Evolutionary conservation across 2,888 invertebrate genomes (phyloP), one percentile per base, ranked within the genome.

Genomic region (Epinotia nisella): DNA sequence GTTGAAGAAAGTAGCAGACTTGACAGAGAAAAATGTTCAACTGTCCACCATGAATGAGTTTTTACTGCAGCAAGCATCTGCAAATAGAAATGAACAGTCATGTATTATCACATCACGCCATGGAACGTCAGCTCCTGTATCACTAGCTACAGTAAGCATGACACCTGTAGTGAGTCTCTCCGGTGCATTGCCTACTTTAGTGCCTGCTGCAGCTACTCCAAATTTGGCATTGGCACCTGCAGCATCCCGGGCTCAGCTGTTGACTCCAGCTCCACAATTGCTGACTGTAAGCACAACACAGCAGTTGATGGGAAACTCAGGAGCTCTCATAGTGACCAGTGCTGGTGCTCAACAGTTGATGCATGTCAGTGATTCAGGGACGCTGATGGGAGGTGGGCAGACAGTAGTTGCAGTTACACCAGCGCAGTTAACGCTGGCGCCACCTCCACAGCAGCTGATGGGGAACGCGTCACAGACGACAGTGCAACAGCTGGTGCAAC

Each of bases 331-430:
- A 78, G 93, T 93, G 3, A 93, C 93, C 45, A 93, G 93, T 87
- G 93, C 93, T 75, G 93, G 93, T 73, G 93, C 91, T 2, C 93
- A 93, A 75, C 93, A 93, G 80, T 78, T 93, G 5, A 93, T 93
- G 93, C 93, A 93, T 88, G 93, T 93, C 17, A 93, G 93, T 85
- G 93, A 93, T 79, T 93, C 93, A 17, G 93, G 93, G 3, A 92
- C 91, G 60, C 80, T 93, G 56, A 93, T 93, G 92, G 89, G 93
- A 70, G 92, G 89, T 21, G 93, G 93, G 15, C 93, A 92, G 78
- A 92, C 93, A 67, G 92, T 93, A 64, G 93, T 93, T 35, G 93
- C 93, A 45, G 92, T 93, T 15, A 87, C 87, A 15, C 93, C 93
- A 65, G 93, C 93, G 41, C 93, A 93, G 79, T 80, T 93, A 29